These are phyloP conservation scores for Drosophila dives DNA, from an alignment of 2,888 invertebrate genomes.

Conservation along the genomic window DNA sequence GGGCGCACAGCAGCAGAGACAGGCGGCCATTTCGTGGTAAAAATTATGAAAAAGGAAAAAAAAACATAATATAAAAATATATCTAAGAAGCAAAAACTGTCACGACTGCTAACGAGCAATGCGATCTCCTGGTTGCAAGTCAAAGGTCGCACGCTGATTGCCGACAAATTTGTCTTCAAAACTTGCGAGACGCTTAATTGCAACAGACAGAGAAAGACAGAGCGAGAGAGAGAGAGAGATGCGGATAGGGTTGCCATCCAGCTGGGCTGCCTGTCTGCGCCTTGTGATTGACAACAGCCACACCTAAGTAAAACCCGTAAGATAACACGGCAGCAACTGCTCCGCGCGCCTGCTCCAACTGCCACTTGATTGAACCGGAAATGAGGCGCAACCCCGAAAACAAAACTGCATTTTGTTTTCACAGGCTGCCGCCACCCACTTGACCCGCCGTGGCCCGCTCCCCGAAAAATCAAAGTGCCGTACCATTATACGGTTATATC, in stretches of 20 bases:
- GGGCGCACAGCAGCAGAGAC: constrained; percentile 19
- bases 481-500: constrained; percentile 29
- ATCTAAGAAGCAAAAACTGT: constrained; percentile 67
- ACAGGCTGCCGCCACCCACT: constrained; percentile 71
- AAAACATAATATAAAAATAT: constrained; percentile 29
- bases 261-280: constrained; percentile 69
- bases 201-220: constrained; percentile 12
- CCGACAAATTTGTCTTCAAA: constrained; percentile 75
- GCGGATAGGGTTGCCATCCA: constrained; percentile 2
- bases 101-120: constrained; percentile 75
- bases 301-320: constrained; percentile 68
- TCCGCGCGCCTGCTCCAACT: constrained; percentile 23
- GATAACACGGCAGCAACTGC: constrained; percentile 16
- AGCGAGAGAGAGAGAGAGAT: background rate
- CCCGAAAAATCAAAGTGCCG: constrained; percentile 71
- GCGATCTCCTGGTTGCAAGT: constrained; percentile 51
- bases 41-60: constrained; percentile 64
- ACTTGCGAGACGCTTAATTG: constrained; percentile 74
- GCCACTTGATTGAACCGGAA: constrained; percentile 74
- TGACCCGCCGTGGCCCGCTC: constrained; percentile 65
- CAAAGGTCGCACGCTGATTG: constrained; percentile 73
- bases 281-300: constrained; percentile 77
- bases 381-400: constrained; percentile 61
- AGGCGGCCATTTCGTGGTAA: constrained; percentile 71
- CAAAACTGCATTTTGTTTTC: constrained; percentile 64